A percentile compares a stretch with the other conserved stretches of the same genome.
Conservation (phyloP, 1,140 invertebrate genomes). For the Latrodectus geometricus region DNA sequence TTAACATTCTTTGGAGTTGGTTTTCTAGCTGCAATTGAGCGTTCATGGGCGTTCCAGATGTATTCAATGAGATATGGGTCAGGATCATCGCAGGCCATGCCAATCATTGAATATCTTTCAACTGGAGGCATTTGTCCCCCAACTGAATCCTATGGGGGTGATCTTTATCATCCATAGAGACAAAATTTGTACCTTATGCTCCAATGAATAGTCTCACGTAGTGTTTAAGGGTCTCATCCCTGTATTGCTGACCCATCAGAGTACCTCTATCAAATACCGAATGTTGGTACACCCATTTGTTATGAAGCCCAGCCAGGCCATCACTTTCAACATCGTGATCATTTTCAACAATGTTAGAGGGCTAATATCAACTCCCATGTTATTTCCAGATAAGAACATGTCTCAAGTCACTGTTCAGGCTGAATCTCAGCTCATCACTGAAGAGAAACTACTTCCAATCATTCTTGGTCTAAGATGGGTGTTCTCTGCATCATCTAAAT, state of each 20-base stretch:
- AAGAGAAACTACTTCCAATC: not conserved
- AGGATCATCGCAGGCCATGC: not conserved
- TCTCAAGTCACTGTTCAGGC: not conserved
- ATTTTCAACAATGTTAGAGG: too few relatives aligned
- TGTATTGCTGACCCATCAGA: not conserved
- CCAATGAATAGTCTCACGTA: not conserved
- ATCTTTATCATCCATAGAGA: not conserved
- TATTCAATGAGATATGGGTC: not conserved
- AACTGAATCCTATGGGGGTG: not conserved
- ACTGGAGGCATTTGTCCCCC: not conserved
- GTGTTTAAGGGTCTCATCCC: too few relatives aligned
- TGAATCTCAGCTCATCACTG: not conserved
- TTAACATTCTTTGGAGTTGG: not conserved
- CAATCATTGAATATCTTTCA: not conserved
- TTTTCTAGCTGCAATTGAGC: not conserved
- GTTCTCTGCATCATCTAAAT: not conserved
- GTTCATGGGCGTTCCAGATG: not conserved
- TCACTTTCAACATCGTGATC: not conserved
- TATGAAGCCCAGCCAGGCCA: not conserved
- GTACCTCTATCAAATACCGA: not conserved
- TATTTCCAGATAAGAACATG: not conserved
- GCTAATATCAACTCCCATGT: not conserved
- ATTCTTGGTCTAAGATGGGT: not conserved
- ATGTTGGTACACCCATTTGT: not conserved
- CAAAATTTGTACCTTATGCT: not conserved